Conservation (phyloP, 1,140 invertebrate species). For the Prorops nasuta region DNA sequence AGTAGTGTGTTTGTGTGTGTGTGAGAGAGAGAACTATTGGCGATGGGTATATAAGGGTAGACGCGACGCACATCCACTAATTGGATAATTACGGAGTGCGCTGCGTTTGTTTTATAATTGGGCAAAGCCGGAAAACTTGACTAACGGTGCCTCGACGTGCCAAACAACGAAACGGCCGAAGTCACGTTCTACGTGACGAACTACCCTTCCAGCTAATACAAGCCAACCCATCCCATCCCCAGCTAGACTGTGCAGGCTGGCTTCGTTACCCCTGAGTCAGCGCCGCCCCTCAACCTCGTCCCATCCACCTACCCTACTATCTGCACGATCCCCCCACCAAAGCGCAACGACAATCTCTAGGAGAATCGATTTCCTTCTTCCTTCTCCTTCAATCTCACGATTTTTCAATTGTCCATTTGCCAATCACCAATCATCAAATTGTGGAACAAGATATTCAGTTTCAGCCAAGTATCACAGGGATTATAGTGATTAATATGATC, state of each 20-base stretch:
- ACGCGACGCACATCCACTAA: conserved; percentile 46
- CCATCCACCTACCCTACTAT: conserved; percentile 5
- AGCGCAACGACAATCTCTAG: too few species aligned
- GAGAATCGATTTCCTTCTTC: not conserved
- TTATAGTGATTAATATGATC: too few species aligned
- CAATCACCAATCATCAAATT: too few species aligned
- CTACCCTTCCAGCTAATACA: conserved; percentile 53
- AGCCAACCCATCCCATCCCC: conserved; percentile 22
- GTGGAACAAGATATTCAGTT: too few species aligned
- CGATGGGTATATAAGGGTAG: not conserved
- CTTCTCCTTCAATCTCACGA: not conserved
- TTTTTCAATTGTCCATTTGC: too few species aligned
- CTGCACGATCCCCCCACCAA: not conserved
- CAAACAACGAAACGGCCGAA: conserved; percentile 54
- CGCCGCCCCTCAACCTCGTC: conserved; percentile 14
- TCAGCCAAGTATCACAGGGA: too few species aligned
- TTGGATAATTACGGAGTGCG: conserved; percentile 57
- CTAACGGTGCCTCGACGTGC: conserved; percentile 45
- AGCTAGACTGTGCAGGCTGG: conserved; percentile 20
- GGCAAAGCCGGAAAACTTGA: conserved; percentile 43
- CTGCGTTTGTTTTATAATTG: conserved; percentile 58
- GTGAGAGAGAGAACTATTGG: not conserved
- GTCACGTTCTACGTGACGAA: conserved; percentile 57
- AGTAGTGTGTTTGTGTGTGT: too few species aligned
- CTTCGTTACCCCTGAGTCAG: conserved; percentile 6